Conservation (phyloP, 2,113 vertebrate species). For the Isichthys henryi region DNA sequence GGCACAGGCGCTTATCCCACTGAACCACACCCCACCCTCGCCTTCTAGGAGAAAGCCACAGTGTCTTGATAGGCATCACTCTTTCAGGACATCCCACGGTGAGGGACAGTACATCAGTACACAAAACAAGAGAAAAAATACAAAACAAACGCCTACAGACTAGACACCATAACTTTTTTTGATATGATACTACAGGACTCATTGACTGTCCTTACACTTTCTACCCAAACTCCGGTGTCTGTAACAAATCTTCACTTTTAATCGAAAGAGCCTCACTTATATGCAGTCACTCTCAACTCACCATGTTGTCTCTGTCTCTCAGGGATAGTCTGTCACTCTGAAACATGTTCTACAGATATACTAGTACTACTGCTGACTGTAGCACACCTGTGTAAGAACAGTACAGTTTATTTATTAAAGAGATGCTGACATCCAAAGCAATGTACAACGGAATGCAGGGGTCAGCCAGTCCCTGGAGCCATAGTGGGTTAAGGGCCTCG, state of each 20-base stretch:
- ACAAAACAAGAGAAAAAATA: neutral
- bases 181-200: neutral
- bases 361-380: neutral
- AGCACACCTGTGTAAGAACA: neutral
- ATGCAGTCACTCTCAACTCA: neutral
- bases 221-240: neutral
- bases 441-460: neutral
- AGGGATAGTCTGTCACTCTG: neutral
- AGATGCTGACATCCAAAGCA: neutral
- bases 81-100: neutral
- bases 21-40: neutral
- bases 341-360: neutral
- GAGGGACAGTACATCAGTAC: neutral
- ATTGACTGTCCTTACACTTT: neutral
- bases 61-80: neutral
- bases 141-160: neutral
- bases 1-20: neutral
- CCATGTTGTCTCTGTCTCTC: neutral
- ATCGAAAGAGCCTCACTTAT: neutral
- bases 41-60: neutral
- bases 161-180: neutral
- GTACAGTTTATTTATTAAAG: neutral
- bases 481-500: neutral
- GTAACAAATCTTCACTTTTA: neutral
- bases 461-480: neutral